Evolutionary conservation across 2,113 vertebrate genomes (phyloP).

Genomic region (Urocolius indicus): DNA sequence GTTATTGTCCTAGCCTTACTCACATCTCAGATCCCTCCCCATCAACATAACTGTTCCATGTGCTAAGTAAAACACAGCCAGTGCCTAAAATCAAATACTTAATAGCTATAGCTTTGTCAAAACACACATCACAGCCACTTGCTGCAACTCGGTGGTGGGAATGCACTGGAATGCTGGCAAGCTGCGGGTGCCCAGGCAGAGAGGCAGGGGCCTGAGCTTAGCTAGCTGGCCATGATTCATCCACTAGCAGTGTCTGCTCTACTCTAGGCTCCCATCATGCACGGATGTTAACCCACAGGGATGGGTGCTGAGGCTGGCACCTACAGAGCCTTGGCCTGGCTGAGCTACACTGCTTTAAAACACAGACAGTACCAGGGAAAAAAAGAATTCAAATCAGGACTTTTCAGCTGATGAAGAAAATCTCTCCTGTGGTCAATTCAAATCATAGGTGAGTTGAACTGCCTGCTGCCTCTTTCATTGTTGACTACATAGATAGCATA

Average conservation of each 20-base stretch:
- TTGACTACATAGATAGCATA: background rate
- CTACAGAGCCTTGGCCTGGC: background rate
- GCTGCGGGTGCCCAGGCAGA: background rate
- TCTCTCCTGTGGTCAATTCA: background rate
- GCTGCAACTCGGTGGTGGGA: background rate
- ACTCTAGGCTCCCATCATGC: background rate
- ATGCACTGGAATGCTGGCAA: background rate
- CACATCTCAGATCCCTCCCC: background rate
- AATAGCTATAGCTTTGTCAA: background rate
- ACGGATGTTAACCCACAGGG: background rate
- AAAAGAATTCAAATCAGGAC: background rate
- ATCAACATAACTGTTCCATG: background rate
- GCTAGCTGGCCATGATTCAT: fast-evolving
- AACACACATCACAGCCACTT: background rate
- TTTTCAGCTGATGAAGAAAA: background rate
- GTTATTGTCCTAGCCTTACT: background rate
- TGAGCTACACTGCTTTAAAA: background rate
- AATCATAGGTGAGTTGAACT: background rate
- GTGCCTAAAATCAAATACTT: background rate
- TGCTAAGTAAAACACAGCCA: background rate
- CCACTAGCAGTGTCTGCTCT: background rate
- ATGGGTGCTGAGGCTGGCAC: background rate
- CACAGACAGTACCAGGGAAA: background rate
- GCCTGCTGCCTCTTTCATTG: background rate
- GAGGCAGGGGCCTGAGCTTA: background rate